Base-by-base conservation (phyloP, 2,113 vertebrate genomes). In the Melanotaenia duboulayi region DNA sequence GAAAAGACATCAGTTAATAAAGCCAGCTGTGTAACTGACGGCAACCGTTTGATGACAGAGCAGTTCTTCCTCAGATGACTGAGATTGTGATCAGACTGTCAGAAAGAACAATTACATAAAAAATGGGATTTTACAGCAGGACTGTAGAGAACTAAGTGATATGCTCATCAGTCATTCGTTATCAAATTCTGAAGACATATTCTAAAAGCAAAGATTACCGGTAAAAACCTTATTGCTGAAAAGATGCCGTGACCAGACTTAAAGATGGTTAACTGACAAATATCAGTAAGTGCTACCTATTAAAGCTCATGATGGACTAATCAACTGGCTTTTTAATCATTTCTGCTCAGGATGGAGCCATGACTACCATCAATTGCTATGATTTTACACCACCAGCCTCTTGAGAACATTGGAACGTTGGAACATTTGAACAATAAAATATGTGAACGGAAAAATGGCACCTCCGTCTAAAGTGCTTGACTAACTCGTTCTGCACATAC, bases 91-190 rank as follows among this genome's bases (percentile, higher is more conserved):
- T 35, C 32, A 35, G 32, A 14, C 11, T 44, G 58, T 60, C 57
- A 60, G 57, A 42, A 13, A 40, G 35, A 59, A 23, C 57, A 59
- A 60, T 22, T 59, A 23, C n/a, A 60, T 22, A 40, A 20, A 40
- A 7, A 40, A 9, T 3, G 37, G 58, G 3, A 16, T 16, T 13
- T 3, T 42, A 22, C n/a, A 59, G 35, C 2, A n/a, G 17, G 32
- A 9, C 8, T 35, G 32, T 35, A 35, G 5, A 9, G 32, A n/a
- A n/a, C n/a, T n/a, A n/a, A n/a, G n/a, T n/a, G n/a, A n/a, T n/a
- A n/a, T n/a, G n/a, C n/a, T n/a, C 4, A 35, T 35, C 4, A 35
- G 7, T 7, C 32, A 3, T 7, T 35, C 32, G 7, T 58, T 19
- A 35, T 28, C 28, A 28, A 28, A 28, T 28, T 28, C 28, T 28